Percentiles rank a stretch among this genome's conserved stretches.
Conservation (phyloP, 1,140 invertebrate genomes). For the Antheraea pernyi region DNA sequence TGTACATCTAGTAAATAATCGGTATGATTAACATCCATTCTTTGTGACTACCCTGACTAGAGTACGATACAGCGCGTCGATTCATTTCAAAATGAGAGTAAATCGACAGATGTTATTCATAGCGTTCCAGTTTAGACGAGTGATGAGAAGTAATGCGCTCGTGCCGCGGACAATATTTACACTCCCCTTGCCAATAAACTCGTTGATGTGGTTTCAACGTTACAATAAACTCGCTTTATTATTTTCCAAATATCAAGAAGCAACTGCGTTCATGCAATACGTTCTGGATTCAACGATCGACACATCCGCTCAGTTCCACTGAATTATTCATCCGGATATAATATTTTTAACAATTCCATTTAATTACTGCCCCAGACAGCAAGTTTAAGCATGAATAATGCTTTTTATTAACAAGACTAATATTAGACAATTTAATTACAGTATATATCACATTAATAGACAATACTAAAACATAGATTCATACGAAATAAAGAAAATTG, state of each 20-base stretch:
- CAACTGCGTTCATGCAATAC: background rate
- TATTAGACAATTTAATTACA: too few relatives aligned
- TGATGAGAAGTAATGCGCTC: background rate
- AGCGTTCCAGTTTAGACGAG: background rate
- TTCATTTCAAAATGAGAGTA: background rate
- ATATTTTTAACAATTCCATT: too few relatives aligned
- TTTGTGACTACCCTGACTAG: background rate
- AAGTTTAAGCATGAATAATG: too few relatives aligned
- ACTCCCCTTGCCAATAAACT: background rate
- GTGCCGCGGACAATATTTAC: background rate
- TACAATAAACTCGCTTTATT: background rate
- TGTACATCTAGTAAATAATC: background rate
- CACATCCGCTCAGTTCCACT: background rate
- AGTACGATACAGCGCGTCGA: background rate
- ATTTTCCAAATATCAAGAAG: background rate
- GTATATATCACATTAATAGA: too few relatives aligned
- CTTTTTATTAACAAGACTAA: too few relatives aligned
- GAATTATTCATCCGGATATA: background rate
- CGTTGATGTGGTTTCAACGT: background rate
- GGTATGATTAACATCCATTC: too few relatives aligned
- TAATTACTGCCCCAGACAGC: too few relatives aligned
- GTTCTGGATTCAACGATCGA: background rate
- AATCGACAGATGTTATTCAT: constrained; percentile 3
- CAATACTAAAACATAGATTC: too few relatives aligned
- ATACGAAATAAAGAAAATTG: too few relatives aligned